Percentiles rank a stretch among this genome's conserved stretches.
Conservation (phyloP, 2,113 vertebrate species). For the Brachyhypopomus occidentalis region DNA sequence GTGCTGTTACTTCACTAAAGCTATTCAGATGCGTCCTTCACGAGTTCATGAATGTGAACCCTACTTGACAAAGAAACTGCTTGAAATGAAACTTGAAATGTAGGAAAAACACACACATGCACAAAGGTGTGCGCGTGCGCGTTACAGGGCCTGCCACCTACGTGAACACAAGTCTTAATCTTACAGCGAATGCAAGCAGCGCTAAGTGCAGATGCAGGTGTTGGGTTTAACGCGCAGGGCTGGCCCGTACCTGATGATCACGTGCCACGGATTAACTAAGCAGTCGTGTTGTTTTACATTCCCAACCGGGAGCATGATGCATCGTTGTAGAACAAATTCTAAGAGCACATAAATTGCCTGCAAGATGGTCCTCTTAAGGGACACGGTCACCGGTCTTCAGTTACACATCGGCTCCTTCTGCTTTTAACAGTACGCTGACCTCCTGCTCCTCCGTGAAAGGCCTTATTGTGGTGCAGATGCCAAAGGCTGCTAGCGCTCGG, state of each 20-base stretch:
- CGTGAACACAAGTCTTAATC: neutral
- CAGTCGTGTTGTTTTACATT: neutral
- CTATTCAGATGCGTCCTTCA: neutral
- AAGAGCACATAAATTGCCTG: neutral
- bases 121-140: neutral
- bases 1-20: neutral
- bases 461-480: neutral
- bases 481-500: neutral
- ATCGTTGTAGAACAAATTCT: neutral
- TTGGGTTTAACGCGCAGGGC: no score
- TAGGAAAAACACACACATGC: neutral
- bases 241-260: neutral
- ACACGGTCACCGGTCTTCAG: neutral
- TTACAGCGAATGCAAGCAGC: neutral
- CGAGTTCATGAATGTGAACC: slow-evolving; percentile 14
- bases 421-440: neutral
- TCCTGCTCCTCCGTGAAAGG: slow-evolving; percentile 5
- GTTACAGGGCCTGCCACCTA: neutral
- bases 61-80: neutral
- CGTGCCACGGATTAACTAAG: neutral
- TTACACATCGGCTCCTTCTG: neutral
- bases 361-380: neutral
- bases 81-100: no score
- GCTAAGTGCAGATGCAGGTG: slow-evolving; percentile 1
- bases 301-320: neutral